Evolutionary conservation across 2,888 invertebrate genomes (phyloP), one percentile per base, ranked within the genome.

Genomic region (Brachycybe producta): DNA sequence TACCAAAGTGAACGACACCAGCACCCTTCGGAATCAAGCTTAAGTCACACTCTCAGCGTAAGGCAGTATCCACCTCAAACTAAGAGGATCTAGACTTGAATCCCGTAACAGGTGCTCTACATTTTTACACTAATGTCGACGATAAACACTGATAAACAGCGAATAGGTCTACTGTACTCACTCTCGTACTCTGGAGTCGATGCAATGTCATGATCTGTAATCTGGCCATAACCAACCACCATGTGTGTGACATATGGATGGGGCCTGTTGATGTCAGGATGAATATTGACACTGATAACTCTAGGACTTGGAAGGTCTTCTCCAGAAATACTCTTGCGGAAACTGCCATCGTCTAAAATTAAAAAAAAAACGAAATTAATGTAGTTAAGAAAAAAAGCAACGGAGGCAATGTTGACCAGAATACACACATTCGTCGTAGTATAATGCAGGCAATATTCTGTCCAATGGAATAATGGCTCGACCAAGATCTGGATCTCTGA

Each of bases 161-260:
- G n/a, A n/a, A n/a, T n/a, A n/a, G n/a, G n/a, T n/a, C n/a, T n/a
- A n/a, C n/a, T n/a, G n/a, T n/a, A n/a, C n/a, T n/a, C 11, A 48
- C 48, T 26, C n/a, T 39, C 17, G 28, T 36, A 23, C n/a, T 48
- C 48, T 40, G 48, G 48, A 8, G 48, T 48, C 13, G 48, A 48
- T 11, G 48, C 85, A 55, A 91, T 69, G 63, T 91, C 90, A 61
- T 91, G 90, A 63, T 90, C 90, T 52, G 90, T 62, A 58, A 91
- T 80, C 67, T 91, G 90, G 0, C 90, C 90, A 84, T 88, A 90
- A 64, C 88, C 88, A 77, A 86, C 87, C 52, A 85, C 26, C 27
- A 8, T 45, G n/a, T 13, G 24, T 21, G 48, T 48, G 24, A 35
- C 28, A 3, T 17, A 2, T 2, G 17, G 15, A 56, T 80, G 81